Evolutionary conservation across 2,888 invertebrate genomes (phyloP), one percentile per base, ranked within the genome.

Genomic region (Autographa gamma): DNA sequence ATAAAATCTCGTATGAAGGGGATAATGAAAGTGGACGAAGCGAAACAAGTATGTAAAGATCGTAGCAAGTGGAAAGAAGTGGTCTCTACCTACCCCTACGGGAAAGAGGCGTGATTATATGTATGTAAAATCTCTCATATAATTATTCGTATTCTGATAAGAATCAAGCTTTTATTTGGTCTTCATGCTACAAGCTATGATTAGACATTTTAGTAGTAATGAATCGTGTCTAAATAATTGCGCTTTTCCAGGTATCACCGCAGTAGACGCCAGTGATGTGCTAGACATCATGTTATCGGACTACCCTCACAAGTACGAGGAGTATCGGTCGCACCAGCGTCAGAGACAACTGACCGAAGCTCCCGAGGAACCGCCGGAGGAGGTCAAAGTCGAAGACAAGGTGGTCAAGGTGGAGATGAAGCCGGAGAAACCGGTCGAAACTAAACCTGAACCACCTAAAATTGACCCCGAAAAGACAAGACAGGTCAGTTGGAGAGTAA

Each of bases 281-380:
- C 96, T 99, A 81, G 99, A 99, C 89, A 97, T 99, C 69, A 99
- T 99, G 99, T 97, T 98, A 81, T 97, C 97, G 43, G 99, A 99
- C 93, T 99, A 99, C 93, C 98, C 98, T 60, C 98, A 98, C 74
- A 99, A 99, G 88, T 99, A 99, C 90, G 98, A 98, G 91, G 99
- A 99, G 88, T 98, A 98, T 90, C 97, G 98, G 68, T 97, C 97
- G 79, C 96, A 97, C 84, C 97, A 97, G 90, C 95, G 90, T 5
- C 96, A 90, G 72, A 89, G 97, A 84, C 97, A 93, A 66, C 84
- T 91, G 18, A 83, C 88, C 2, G 90, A 82, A 48, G 77, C 87
- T 0, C 63, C 69, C 1, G 83, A 82, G 7, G 74, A 84, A 8
- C 60, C 74, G 0, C 80, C 79, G 34, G 84, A 82, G 18, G 92